These are phyloP conservation scores for Ichneumoninae sp. DNA, from an alignment of 2,888 invertebrate species.

Conservation along the genomic window DNA sequence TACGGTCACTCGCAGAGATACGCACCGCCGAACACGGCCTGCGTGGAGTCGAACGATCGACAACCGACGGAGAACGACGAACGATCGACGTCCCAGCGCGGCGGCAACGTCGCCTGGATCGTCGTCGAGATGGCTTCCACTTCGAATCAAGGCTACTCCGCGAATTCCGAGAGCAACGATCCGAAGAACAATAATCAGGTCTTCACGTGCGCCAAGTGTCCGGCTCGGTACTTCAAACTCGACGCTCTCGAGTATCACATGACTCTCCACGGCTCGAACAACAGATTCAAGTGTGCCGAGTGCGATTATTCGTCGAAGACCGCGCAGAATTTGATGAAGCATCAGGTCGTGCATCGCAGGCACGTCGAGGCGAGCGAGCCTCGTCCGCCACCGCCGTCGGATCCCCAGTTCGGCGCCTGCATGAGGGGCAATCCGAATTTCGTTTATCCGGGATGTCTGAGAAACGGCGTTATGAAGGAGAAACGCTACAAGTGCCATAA, in stretches of 20 bases:
- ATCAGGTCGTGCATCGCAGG: slow-evolving; percentile 86
- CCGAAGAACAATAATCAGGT: slow-evolving; percentile 75
- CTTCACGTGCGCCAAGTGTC: slow-evolving; percentile 88
- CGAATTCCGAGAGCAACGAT: slow-evolving; percentile 52
- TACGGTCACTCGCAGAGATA: slow-evolving; percentile 88
- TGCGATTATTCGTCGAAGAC: slow-evolving; percentile 90
- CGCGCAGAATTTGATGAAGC: slow-evolving; percentile 88
- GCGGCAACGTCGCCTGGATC: slow-evolving; percentile 77
- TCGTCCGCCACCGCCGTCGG: slow-evolving; percentile 84
- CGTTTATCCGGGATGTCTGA: slow-evolving; percentile 90
- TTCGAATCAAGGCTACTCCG: slow-evolving; percentile 27
- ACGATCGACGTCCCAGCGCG: neutral
- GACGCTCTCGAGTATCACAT: slow-evolving; percentile 90
- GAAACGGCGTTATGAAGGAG: slow-evolving; percentile 90
- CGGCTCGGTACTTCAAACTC: slow-evolving; percentile 90
- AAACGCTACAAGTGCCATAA: slow-evolving; percentile 93
- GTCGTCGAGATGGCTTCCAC: slow-evolving; percentile 74
- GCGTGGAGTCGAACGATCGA: slow-evolving; percentile 75
- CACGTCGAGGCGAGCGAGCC: slow-evolving; percentile 67
- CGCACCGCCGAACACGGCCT: slow-evolving; percentile 87
- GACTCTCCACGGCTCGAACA: slow-evolving; percentile 88
- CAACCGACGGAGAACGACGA: slow-evolving; percentile 57
- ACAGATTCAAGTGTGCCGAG: slow-evolving; percentile 88
- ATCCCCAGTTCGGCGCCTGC: slow-evolving; percentile 88
- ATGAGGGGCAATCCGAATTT: slow-evolving; percentile 92